These are phyloP conservation scores for Ptychoptera albimana DNA, from an alignment of 2,888 invertebrate genomes.

Conservation along the genomic window DNA sequence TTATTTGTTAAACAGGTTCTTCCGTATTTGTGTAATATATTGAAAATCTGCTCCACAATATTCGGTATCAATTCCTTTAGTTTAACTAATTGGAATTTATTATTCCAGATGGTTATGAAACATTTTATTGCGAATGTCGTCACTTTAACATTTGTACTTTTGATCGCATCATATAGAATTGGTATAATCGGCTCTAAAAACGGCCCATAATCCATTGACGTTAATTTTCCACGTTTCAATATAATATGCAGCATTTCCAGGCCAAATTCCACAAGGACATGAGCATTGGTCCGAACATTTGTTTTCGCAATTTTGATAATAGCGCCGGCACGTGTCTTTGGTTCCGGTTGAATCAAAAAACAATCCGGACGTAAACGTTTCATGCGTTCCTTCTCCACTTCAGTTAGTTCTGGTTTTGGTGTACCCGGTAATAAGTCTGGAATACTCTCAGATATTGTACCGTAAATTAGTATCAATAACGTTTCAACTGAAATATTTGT, in stretches of 20 bases:
- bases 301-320: conserved; percentile 44
- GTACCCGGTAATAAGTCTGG: conserved; percentile 45
- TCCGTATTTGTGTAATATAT: conserved; percentile 78
- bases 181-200: conserved; percentile 71
- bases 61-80: conserved; percentile 44
- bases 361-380: conserved; percentile 49
- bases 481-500: conserved; percentile 52
- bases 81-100: conserved; percentile 56
- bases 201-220: conserved; percentile 39
- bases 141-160: conserved; percentile 69
- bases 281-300: conserved; percentile 62
- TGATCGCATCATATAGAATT: conserved; percentile 57
- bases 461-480: conserved; percentile 66
- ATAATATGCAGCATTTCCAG: conserved; percentile 59
- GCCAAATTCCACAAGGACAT: conserved; percentile 81
- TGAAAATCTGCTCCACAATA: conserved; percentile 60
- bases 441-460: conserved; percentile 66
- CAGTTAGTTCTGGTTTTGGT: conserved; percentile 31
- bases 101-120: conserved; percentile 45
- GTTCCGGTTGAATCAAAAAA: conserved; percentile 58
- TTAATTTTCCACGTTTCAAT: conserved; percentile 58
- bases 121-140: conserved; percentile 41
- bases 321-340: conserved; percentile 46
- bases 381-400: conserved; percentile 39
- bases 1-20: conserved; percentile 64